Conservation (phyloP, 2,888 invertebrate species). For the Lissocephala sabroskyi region DNA sequence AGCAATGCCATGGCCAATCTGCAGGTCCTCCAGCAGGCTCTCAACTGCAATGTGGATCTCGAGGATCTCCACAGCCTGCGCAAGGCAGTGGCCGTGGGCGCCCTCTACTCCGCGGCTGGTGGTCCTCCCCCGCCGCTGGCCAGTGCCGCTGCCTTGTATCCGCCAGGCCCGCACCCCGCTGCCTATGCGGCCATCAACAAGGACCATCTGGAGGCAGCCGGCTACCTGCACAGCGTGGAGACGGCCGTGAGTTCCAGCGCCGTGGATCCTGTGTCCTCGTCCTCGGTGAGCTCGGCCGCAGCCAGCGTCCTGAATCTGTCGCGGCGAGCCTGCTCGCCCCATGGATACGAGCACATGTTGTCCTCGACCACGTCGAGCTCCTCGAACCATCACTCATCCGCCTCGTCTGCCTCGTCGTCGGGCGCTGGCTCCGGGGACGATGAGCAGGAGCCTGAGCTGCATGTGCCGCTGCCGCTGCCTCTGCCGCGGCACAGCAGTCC, state of each 20-base stretch:
- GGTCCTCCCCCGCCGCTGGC: constrained; percentile 19
- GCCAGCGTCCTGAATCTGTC: constrained; percentile 81
- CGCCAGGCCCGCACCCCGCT: constrained; percentile 9
- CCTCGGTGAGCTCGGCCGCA: constrained; percentile 45
- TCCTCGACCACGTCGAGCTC: constrained; percentile 79
- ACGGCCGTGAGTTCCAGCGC: constrained; percentile 67
- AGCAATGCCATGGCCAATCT: constrained; percentile 44
- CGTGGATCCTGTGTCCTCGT: constrained; percentile 54
- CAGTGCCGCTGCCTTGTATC: constrained; percentile 20
- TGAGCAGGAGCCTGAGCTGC: constrained; percentile 68
- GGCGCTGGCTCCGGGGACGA: constrained; percentile 78
- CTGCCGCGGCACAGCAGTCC: constrained; percentile 39
- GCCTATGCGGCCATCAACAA: constrained; percentile 34
- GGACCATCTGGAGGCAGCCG: constrained; percentile 43
- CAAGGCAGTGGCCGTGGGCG: constrained; percentile 63
- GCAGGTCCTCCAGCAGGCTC: constrained; percentile 60
- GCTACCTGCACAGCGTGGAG: constrained; percentile 37
- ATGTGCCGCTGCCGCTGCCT: constrained; percentile 10
- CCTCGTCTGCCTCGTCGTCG: constrained; percentile 76
- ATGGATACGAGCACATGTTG: constrained; percentile 80
- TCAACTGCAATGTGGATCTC: constrained; percentile 51
- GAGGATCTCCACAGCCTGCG: constrained; percentile 68
- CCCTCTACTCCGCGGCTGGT: constrained; percentile 39
- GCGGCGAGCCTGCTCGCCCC: constrained; percentile 79
- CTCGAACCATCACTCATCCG: constrained; percentile 30